A percentile compares a stretch with the other conserved stretches of the same genome.
Conservation (phyloP, 2,113 vertebrate species). For the Eolophus roseicapilla region DNA sequence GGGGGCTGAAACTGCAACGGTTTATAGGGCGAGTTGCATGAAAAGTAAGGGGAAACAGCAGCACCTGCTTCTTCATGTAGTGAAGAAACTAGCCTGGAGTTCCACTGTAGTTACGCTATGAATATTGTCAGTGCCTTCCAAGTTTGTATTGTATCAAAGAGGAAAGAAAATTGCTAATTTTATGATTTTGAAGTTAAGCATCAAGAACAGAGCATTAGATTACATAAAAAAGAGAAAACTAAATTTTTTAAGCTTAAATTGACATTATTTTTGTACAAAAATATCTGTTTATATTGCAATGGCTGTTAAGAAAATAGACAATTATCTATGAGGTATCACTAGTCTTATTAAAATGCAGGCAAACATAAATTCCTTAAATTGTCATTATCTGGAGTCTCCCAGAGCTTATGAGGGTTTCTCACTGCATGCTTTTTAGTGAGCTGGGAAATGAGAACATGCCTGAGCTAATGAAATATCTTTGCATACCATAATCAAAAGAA, state of each 20-base stretch:
- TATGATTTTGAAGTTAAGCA: background rate
- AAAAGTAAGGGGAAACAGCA: background rate
- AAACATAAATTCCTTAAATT: background rate
- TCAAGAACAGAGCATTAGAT: background rate
- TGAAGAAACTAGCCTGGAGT: background rate
- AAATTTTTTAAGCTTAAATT: background rate
- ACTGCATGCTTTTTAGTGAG: background rate
- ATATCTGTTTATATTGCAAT: background rate
- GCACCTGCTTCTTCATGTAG: background rate
- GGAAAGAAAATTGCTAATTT: background rate
- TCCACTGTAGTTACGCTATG: background rate
- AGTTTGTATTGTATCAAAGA: background rate
- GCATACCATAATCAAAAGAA: background rate
- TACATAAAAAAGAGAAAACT: background rate
- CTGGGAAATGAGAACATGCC: background rate
- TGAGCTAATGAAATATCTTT: background rate
- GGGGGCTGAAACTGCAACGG: background rate
- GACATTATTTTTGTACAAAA: background rate
- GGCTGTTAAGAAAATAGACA: background rate
- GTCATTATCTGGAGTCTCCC: background rate
- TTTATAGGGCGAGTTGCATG: background rate
- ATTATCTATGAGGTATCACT: background rate
- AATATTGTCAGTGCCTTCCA: background rate
- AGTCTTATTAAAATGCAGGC: background rate
- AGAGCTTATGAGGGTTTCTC: background rate